Conservation (phyloP, 2,888 invertebrate species). For the Calameuta pallipes region DNA sequence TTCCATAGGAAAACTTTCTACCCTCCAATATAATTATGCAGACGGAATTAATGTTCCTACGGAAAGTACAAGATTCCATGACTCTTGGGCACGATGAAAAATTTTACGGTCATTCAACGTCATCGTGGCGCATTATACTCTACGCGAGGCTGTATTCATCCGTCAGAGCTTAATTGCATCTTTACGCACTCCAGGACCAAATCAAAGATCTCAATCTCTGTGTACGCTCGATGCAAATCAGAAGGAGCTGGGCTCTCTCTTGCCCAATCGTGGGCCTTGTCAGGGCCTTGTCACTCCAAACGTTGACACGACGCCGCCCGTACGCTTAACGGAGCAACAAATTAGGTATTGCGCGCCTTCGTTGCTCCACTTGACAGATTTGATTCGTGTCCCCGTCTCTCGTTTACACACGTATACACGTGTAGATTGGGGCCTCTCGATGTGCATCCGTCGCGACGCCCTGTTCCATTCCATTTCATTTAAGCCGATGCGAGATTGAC, state of each 20-base stretch:
- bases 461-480: background rate
- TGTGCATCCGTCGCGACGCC: background rate
- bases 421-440: background rate
- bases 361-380: slow-evolving; percentile 1
- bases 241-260: background rate
- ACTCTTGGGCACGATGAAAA: background rate
- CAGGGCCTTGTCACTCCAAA: slow-evolving; percentile 1
- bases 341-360: slow-evolving; percentile 3
- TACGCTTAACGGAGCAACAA: slow-evolving; percentile 3
- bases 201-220: slow-evolving; percentile 8
- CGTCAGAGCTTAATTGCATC: slow-evolving; percentile 7
- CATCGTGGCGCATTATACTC: background rate
- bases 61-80: background rate
- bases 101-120: background rate
- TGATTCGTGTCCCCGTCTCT: background rate
- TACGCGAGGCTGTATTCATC: background rate
- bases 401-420: background rate
- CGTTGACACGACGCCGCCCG: slow-evolving; percentile 2
- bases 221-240: slow-evolving; percentile 22
- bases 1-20: background rate
- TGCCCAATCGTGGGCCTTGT: slow-evolving; percentile 1
- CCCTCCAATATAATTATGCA: background rate
- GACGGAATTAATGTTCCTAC: background rate
- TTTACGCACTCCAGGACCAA: slow-evolving; percentile 8
- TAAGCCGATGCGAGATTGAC: background rate